phyloP scores from a whole-genome alignment of 1,140 invertebrate species.

The Drosophila suzukii region DNA sequence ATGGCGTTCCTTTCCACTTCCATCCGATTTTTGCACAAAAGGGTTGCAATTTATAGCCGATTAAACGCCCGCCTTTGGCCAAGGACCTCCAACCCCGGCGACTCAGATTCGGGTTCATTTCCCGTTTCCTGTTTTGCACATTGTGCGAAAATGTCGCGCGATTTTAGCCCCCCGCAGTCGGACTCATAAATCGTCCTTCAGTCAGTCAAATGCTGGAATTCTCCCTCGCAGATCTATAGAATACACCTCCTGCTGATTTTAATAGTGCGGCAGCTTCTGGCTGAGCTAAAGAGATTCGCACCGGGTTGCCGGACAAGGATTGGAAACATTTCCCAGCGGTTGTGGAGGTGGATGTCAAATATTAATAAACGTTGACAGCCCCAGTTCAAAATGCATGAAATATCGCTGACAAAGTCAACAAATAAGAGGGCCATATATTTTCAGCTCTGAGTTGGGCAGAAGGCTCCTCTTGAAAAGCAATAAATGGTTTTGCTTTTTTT shows the following conservation, averaged over 20 bases:
- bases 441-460: neutral
- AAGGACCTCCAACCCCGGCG: conserved; percentile 11
- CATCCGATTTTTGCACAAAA: conserved; percentile 64
- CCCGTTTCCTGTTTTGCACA: conserved; percentile 45
- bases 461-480: neutral
- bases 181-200: conserved; percentile 72
- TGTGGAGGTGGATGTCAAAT: conserved; percentile 18
- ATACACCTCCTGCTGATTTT: conserved; percentile 34
- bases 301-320: conserved; percentile 28
- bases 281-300: conserved; percentile 25
- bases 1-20: conserved; percentile 16
- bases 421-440: neutral
- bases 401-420: conserved; percentile 14
- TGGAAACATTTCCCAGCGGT: conserved; percentile 41
- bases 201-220: conserved; percentile 55
- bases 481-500: too few species aligned
- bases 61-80: conserved; percentile 62
- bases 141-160: conserved; percentile 66
- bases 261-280: conserved; percentile 37
- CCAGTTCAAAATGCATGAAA: conserved; percentile 37
- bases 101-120: conserved; percentile 10
- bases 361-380: conserved; percentile 61
- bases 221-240: conserved; percentile 13
- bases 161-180: conserved; percentile 38
- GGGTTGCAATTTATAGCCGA: conserved; percentile 82